Base-by-base conservation (phyloP, 1,140 invertebrate genomes). In the Zaprionus kolodkinae region DNA sequence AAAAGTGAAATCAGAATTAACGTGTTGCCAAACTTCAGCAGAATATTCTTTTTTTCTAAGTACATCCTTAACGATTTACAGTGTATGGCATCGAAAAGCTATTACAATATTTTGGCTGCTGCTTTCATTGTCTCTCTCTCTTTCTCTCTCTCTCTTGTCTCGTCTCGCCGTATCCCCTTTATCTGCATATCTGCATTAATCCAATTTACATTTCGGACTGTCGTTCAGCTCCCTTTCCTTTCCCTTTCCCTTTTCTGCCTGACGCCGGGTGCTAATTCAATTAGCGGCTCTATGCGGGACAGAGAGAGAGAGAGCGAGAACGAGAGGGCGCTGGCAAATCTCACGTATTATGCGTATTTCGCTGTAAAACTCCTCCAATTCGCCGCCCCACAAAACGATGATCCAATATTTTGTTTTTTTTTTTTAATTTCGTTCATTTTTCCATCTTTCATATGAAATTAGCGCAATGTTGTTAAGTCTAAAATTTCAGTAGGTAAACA, bases 141-240 rank as follows among this genome's bases (percentile, higher is more conserved):
- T 11, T 15, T 35, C 13, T 21, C 27, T n/a, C 30, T 12, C 56
- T 54, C 15, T 61, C n/a, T 30, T 15, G 17, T 45, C 74, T 64
- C 30, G 27, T 30, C 27, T 30, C 27, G 27, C 27, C 27, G 3
- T 30, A 3, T 30, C 35, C 43, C 45, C 61, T 40, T 50, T 62
- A 38, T 45, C 21, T 69, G 35, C 68, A 69, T 72, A 72, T 72
- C 63, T 78, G 77, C 74, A 85, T 84, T 84, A 84, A 84, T 84
- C 81, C 81, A 84, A 84, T 84, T 85, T 84, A 82, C 66, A 77
- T 74, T 72, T 78, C 38, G 65, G 65, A 50, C 63, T 70, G 36
- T 25, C 45, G 48, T 40, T 35, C 21, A 30, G 57, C 76, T 69
- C 35, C 59, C 67, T n/a, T 50, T 35, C 27, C 63, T 12, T 57